Evolutionary conservation across 2,797 vertebrate species (phyloP).

Genomic region (Cyprinodon diabolis): DNA sequence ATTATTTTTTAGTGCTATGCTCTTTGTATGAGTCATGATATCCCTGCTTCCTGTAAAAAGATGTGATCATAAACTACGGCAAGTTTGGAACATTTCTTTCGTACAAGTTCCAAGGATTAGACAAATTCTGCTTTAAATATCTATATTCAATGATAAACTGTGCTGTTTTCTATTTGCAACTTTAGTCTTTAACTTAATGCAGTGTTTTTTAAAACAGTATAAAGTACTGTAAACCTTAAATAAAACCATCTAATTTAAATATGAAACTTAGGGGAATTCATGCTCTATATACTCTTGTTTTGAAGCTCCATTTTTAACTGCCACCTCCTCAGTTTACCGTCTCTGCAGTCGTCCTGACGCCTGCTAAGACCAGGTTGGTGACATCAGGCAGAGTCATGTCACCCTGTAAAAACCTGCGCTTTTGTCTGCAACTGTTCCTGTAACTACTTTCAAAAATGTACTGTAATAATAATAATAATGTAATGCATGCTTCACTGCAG

Average conservation of each 20-base stretch:
- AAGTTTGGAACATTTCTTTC: not conserved
- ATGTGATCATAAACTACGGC: not conserved
- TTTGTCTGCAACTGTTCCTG: constrained; percentile 37
- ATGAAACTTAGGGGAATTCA: constrained; percentile 8
- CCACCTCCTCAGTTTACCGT: constrained; percentile 66
- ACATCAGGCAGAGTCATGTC: constrained; percentile 64
- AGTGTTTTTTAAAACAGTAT: not conserved
- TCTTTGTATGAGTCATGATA: not conserved
- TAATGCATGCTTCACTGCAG: constrained; percentile 1
- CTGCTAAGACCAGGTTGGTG: constrained; percentile 52
- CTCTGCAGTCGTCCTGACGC: constrained; percentile 70
- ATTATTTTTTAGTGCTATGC: not conserved
- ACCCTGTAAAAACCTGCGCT: constrained; percentile 30
- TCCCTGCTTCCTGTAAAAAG: not conserved
- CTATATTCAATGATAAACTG: not conserved
- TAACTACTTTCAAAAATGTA: constrained; percentile 54
- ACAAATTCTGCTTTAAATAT: not conserved
- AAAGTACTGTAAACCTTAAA: not conserved
- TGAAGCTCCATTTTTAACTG: constrained; percentile 69
- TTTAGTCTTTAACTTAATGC: not conserved
- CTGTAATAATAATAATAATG: constrained; percentile 23
- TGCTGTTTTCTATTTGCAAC: not conserved
- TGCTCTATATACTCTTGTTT: constrained; percentile 46
- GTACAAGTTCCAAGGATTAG: not conserved
- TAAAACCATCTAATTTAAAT: not conserved